Percentiles rank a stretch among this genome's conserved stretches.
These are phyloP conservation scores for Pipistrellus nathusii DNA, from an alignment of 2,797 vertebrate species.

Conservation along the genomic window DNA sequence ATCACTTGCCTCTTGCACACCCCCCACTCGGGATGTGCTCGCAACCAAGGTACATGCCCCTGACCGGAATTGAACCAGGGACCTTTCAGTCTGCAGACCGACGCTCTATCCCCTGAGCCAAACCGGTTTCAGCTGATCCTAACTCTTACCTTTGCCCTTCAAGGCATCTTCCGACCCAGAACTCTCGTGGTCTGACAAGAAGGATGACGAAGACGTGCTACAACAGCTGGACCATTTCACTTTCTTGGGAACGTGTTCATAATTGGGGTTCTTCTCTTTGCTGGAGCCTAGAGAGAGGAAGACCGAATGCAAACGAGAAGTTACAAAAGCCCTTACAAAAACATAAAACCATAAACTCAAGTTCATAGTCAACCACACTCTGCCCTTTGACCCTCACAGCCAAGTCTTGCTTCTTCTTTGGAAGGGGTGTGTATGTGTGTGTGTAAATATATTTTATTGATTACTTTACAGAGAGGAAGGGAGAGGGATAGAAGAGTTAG, in stretches of 20 bases:
- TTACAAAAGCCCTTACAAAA: background rate
- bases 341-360: background rate
- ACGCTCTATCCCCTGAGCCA: too few species aligned
- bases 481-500: too few species aligned
- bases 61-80: too few species aligned
- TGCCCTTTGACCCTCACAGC: background rate
- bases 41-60: too few species aligned
- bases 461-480: too few species aligned
- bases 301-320: background rate
- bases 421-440: background rate
- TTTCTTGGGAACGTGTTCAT: slow-evolving; percentile 67
- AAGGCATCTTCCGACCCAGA: slow-evolving; percentile 25
- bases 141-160: slow-evolving; percentile 55
- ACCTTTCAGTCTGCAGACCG: too few species aligned
- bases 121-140: too few species aligned
- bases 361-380: background rate
- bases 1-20: too few species aligned
- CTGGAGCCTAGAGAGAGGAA: slow-evolving; percentile 41
- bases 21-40: too few species aligned
- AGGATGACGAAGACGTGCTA: background rate
- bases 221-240: slow-evolving; percentile 61
- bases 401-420: background rate
- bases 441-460: too few species aligned
- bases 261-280: background rate
- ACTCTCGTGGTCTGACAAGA: background rate